Base-by-base conservation (phyloP, 2,797 vertebrate genomes). In the Adelosebastes latens region DNA sequence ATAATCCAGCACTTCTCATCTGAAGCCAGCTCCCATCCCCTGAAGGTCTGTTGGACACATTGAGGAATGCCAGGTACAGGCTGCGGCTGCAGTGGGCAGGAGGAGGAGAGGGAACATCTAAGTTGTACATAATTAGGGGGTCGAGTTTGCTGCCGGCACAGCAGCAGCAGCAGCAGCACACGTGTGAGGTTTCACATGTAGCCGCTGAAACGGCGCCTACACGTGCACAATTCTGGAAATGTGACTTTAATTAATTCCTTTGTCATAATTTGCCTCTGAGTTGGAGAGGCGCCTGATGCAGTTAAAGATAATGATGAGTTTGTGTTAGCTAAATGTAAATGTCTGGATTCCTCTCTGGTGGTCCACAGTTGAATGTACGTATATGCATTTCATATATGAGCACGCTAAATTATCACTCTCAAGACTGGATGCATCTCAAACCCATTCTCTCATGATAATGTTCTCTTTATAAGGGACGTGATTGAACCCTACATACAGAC, bases 1-100 rank as follows among this genome's bases (percentile, higher is more conserved):
- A 83, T 49, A 72, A 76, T 46, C 74, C 71, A 75, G 76, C 34
- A 64, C 27, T 69, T 31, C 58, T 70, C 72, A 77, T 75, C 67
- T 83, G 55, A 75, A 55, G 32, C 66, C 4, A 65, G n/a, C 29
- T 14, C 36, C 60, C 64, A 18, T n/a, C 34, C 75, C 84, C 84
- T 77, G 70, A 53, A 70, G 84, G 79, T 29, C 52, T 80, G 0
- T 66, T 64, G 85, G 83, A 89, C 86, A 72, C 13, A 59, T 25
- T 94, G 87, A 94, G 90, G 78, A 90, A 90, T 88, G 83, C 90
- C 91, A 93, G 93, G 93, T 88, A 86, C 84, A 72, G 62, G 72
- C 87, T 18, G 73, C 8, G 22, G 72, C 75, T 71, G 89, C 84
- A 65, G 74, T 4, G 42, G 72, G 72, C 70, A 58, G 75, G 79